Base-by-base conservation (phyloP, 2,888 invertebrate species). In the Eumerus sabulonum region DNA sequence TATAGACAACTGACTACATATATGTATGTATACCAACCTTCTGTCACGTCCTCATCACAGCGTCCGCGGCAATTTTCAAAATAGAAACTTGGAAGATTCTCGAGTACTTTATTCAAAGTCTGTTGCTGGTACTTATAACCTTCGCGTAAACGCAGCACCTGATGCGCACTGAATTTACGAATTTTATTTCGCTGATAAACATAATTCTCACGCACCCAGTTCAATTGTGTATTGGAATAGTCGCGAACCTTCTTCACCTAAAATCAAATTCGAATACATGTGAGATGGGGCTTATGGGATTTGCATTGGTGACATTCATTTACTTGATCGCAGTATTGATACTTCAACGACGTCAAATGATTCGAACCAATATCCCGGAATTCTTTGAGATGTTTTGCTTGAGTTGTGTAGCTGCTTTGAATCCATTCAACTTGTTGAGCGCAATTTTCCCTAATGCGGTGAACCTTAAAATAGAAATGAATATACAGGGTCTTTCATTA, bases 51-150 rank as follows among this genome's bases (percentile, higher is more conserved):
- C 38, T 88, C 89, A 83, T 93, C 91, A 85, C 94, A 92, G 56
- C 95, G 95, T 83, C 94, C 95, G 40, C 96, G 93, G 86, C 98
- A 98, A 90, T 97, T 97, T 88, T 98, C 98, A 86, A 98, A 93
- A 90, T 97, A 96, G 62, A 96, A 90, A 85, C 93, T 95, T 44
- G 96, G 96, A 84, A 98, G 90, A 88, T 97, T 97, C 88, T 98
- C 98, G 68, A 98, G 90, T 5, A 98, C 95, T 88, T 98, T 98
- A 90, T 97, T 96, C 59, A 98, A 90, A 11, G 97, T 96, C 89
- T 97, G 96, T 88, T 98, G 98, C 89, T 98, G 98, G 86, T 97
- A 95, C 89, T 98, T 98, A 91, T 96, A 98, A 9, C 97, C 96
- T 88, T 98, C 97, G 35, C 97, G 93, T 48, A 98, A 90, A 59